These are phyloP conservation scores for Sphaerophoria rueppellii DNA, from an alignment of 2,888 invertebrate species.

Conservation along the genomic window DNA sequence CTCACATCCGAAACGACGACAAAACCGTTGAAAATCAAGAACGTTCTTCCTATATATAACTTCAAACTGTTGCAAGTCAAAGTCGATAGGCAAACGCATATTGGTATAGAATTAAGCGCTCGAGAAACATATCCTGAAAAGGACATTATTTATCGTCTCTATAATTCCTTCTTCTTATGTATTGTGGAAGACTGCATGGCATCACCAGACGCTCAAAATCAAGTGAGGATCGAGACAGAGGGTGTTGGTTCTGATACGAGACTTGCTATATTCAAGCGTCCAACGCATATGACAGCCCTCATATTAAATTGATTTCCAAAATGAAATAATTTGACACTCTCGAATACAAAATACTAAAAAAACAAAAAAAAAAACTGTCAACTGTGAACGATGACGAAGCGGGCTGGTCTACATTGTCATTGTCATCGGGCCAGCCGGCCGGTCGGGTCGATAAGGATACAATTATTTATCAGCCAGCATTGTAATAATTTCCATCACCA, in stretches of 20 bases:
- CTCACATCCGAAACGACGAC: no score
- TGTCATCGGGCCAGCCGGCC: neutral
- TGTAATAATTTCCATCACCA: constrained; percentile 55
- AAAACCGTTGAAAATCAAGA: no score
- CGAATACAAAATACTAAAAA: neutral
- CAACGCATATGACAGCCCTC: constrained; percentile 68
- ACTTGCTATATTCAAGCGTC: constrained; percentile 38
- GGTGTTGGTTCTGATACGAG: constrained; percentile 42
- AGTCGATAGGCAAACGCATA: constrained; percentile 19
- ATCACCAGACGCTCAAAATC: neutral
- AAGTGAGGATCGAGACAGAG: neutral
- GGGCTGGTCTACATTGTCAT: constrained; percentile 1
- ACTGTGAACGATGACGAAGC: constrained; percentile 45
- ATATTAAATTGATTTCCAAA: constrained; percentile 49
- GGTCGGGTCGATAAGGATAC: constrained; percentile 12
- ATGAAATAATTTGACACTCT: constrained; percentile 36
- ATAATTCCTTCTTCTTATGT: neutral
- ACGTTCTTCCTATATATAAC: no score
- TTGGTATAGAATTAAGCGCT: constrained; percentile 9
- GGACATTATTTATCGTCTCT: constrained; percentile 19
- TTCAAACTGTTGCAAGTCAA: constrained; percentile 34
- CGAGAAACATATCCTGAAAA: constrained; percentile 21
- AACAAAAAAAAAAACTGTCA: constrained; percentile 52
- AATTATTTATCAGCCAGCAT: constrained; percentile 62
- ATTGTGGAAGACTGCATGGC: neutral